Conservation (phyloP, 2,888 invertebrate genomes). For the Eucera pruinosa region DNA sequence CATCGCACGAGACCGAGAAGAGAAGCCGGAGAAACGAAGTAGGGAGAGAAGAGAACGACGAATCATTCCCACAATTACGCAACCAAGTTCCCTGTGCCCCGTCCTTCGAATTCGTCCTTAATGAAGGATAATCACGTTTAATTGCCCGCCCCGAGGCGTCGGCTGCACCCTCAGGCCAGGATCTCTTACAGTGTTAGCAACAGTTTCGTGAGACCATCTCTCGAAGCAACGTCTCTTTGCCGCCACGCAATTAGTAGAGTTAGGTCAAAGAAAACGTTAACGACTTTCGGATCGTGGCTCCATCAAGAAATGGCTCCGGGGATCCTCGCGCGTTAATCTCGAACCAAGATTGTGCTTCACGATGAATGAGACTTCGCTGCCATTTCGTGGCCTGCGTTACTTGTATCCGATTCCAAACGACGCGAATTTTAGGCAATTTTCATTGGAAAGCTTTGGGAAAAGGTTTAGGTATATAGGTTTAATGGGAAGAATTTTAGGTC, state of each 20-base stretch:
- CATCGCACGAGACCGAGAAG: slow-evolving; percentile 50
- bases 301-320: slow-evolving; percentile 27
- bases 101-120: slow-evolving; percentile 78
- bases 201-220: slow-evolving; percentile 62
- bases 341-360: background rate
- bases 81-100: slow-evolving; percentile 64
- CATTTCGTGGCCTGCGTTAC: background rate
- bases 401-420: background rate
- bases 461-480: too few relatives aligned
- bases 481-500: too few relatives aligned
- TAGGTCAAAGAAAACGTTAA: slow-evolving; percentile 51
- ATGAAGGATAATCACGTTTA: slow-evolving; percentile 81
- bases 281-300: slow-evolving; percentile 35
- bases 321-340: slow-evolving; percentile 5
- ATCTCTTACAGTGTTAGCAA: slow-evolving; percentile 54
- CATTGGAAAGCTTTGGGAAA: background rate
- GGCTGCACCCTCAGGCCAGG: slow-evolving; percentile 56
- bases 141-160: slow-evolving; percentile 74
- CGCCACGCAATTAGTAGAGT: slow-evolving; percentile 50
- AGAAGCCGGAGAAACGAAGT: slow-evolving; percentile 42
- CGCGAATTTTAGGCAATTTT: background rate
- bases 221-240: slow-evolving; percentile 31
- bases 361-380: background rate
- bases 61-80: slow-evolving; percentile 82
- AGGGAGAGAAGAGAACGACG: slow-evolving; percentile 62